phyloP scores from a whole-genome alignment of 2,888 invertebrate genomes.

The Caenorhabditis angaria region DNA sequence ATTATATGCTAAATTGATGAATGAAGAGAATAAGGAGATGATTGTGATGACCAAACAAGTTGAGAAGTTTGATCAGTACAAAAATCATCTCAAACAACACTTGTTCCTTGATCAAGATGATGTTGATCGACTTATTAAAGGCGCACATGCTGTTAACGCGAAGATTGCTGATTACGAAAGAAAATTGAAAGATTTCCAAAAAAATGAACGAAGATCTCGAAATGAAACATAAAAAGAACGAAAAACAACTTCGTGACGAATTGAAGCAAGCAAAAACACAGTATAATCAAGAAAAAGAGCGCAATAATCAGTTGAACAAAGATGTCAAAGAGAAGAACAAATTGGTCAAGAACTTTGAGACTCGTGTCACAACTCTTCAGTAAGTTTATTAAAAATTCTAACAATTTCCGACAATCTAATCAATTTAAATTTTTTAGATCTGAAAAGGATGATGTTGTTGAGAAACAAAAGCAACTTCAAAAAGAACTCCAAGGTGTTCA shows the following conservation, averaged over 20 bases:
- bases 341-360: conserved; percentile 65
- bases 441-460: conserved; percentile 50
- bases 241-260: conserved; percentile 38
- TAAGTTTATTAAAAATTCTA: conserved; percentile 9
- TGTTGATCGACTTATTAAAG: conserved; percentile 9
- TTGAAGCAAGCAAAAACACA: conserved; percentile 29
- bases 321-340: conserved; percentile 52
- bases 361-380: conserved; percentile 17
- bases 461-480: conserved; percentile 45
- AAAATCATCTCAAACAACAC: not conserved
- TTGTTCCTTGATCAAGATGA: conserved; percentile 12
- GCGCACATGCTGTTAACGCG: not conserved
- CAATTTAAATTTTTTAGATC: conserved; percentile 21
- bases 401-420: not conserved
- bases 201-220: conserved; percentile 22
- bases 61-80: conserved; percentile 2
- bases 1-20: conserved; percentile 4
- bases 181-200: conserved; percentile 25
- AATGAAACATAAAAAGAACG: conserved; percentile 34
- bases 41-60: conserved; percentile 6
- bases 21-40: not conserved
- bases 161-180: conserved; percentile 29
- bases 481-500: conserved; percentile 46
- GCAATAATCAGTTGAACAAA: conserved; percentile 28
- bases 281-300: conserved; percentile 31